Conservation (phyloP, 2,888 invertebrate genomes). For the Melanostoma mellinum region DNA sequence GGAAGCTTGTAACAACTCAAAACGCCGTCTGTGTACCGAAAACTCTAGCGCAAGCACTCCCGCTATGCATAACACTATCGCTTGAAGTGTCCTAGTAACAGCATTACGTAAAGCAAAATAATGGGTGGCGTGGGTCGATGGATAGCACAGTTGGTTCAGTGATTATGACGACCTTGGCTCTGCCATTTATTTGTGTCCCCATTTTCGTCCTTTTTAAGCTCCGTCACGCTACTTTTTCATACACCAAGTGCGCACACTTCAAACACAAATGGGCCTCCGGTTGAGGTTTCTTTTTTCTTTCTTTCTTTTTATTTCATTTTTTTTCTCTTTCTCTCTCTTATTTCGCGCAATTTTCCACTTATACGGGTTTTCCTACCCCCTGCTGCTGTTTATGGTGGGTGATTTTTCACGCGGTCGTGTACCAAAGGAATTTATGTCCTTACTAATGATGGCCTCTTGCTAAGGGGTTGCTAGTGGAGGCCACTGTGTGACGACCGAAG, state of each 20-base stretch:
- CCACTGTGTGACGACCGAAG: constrained; percentile 17
- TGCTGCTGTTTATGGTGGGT: constrained; percentile 14
- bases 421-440: constrained; percentile 67
- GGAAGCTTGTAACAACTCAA: constrained; percentile 63
- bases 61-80: constrained; percentile 44
- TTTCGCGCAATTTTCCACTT: constrained; percentile 55
- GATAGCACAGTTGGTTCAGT: constrained; percentile 41
- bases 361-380: constrained; percentile 27
- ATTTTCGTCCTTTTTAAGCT: constrained; percentile 62
- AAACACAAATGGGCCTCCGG: constrained; percentile 66
- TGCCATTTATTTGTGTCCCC: constrained; percentile 68
- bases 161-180: constrained; percentile 69
- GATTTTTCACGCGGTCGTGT: constrained; percentile 71
- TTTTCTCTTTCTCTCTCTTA: neutral
- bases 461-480: constrained; percentile 24
- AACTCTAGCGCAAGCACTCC: constrained; percentile 26
- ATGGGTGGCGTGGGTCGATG: neutral
- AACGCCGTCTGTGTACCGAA: constrained; percentile 5
- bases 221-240: constrained; percentile 65
- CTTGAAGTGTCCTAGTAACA: constrained; percentile 53
- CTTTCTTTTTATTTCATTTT: constrained; percentile 1
- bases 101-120: constrained; percentile 18
- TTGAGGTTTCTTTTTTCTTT: constrained; percentile 25
- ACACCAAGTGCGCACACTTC: constrained; percentile 65
- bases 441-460: constrained; percentile 59